A percentile compares a stretch with the other conserved stretches of the same genome.
Conservation (phyloP, 2,888 invertebrate genomes). For the Cosmopolites sordidus region DNA sequence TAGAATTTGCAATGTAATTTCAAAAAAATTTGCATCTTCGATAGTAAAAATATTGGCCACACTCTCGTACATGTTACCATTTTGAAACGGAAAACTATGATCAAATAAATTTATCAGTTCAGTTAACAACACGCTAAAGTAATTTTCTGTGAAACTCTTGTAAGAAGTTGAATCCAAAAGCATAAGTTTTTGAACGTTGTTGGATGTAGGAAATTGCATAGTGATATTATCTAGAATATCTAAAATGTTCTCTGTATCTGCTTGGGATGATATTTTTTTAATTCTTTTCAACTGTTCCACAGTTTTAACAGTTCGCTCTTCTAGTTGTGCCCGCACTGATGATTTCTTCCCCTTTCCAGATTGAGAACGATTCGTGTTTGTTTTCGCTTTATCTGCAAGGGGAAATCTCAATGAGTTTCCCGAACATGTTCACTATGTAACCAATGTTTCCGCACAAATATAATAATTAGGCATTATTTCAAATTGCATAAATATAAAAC, state of each 20-base stretch:
- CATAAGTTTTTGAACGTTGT: constrained; percentile 64
- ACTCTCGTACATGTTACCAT: constrained; percentile 46
- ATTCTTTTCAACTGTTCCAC: constrained; percentile 31
- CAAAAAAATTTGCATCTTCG: constrained; percentile 52
- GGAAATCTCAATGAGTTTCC: constrained; percentile 49
- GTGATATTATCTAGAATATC: constrained; percentile 39
- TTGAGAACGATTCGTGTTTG: neutral
- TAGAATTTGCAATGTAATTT: constrained; percentile 51
- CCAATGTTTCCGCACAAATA: too few species aligned
- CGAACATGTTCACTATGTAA: constrained; percentile 27
- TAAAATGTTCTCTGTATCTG: constrained; percentile 42
- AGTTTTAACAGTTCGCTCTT: constrained; percentile 21
- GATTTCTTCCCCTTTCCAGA: constrained; percentile 19
- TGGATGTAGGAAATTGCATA: constrained; percentile 51
- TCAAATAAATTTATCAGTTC: constrained; percentile 52
- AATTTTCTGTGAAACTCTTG: constrained; percentile 46
- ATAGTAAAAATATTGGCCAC: constrained; percentile 52
- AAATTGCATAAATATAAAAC: neutral
- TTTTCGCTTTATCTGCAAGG: constrained; percentile 36
- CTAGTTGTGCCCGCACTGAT: constrained; percentile 19
- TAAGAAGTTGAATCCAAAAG: constrained; percentile 50
- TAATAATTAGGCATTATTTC: neutral
- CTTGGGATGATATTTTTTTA: constrained; percentile 41
- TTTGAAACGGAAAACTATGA: constrained; percentile 55
- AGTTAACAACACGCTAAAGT: constrained; percentile 53